Percentiles rank a stretch among this genome's conserved stretches.
Evolutionary conservation across 2,888 invertebrate species (phyloP).

Genomic region (Drosophila rubida): DNA sequence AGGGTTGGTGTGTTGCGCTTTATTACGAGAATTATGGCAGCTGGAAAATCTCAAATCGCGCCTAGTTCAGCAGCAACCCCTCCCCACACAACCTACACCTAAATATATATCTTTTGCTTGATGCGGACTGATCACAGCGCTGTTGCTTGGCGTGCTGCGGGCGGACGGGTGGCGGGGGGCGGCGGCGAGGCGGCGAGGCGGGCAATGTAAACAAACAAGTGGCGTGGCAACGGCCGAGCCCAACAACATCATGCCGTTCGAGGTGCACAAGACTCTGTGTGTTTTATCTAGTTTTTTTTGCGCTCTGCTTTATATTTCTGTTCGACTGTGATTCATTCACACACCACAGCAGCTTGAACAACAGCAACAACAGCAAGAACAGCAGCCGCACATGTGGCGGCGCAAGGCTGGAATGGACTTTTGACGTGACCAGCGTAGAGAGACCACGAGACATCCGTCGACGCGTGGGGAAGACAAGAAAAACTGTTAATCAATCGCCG

Average conservation of each 20-base stretch:
- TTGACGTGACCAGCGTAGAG: constrained; percentile 21
- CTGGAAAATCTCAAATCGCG: constrained; percentile 79
- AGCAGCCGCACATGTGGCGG: constrained; percentile 43
- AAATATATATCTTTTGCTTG: neutral
- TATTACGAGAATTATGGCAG: constrained; percentile 58
- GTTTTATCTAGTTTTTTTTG: constrained; percentile 38
- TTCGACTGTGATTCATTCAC: constrained; percentile 58
- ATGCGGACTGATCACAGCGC: constrained; percentile 29
- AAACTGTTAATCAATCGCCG: neutral
- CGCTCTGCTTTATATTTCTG: constrained; percentile 47
- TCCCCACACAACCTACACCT: constrained; percentile 20
- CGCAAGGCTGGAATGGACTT: constrained; percentile 28
- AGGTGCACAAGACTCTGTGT: constrained; percentile 1
- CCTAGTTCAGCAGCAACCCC: constrained; percentile 37
- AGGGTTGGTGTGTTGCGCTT: constrained; percentile 17
- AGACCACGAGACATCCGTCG: constrained; percentile 13
- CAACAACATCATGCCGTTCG: constrained; percentile 16
- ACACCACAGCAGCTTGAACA: constrained; percentile 32
- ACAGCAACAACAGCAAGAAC: constrained; percentile 17
- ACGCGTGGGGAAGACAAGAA: neutral
- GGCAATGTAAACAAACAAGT: constrained; percentile 66
- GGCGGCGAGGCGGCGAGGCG: neutral
- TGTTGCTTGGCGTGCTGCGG: neutral
- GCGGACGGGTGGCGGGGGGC: neutral
- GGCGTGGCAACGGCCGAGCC: constrained; percentile 41